Conservation (phyloP, 2,888 invertebrate species). For the Latrodectus hesperus region DNA sequence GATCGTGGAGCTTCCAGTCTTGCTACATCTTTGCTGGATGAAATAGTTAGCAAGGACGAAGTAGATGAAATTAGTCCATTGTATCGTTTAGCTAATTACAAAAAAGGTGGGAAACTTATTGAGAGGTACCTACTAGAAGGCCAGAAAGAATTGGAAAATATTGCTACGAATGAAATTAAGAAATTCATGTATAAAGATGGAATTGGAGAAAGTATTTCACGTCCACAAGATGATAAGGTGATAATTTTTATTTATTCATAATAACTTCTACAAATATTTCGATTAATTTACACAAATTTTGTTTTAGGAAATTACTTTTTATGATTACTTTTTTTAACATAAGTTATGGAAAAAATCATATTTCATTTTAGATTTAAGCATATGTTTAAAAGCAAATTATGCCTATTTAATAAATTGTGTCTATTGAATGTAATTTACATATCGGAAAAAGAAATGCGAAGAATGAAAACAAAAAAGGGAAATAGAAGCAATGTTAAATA, state of each 20-base stretch:
- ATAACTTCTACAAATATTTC: no score
- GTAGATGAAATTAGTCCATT: conserved; percentile 44
- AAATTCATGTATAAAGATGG: conserved; percentile 62
- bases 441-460: no score
- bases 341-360: no score
- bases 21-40: conserved; percentile 62
- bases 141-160: conserved; percentile 59
- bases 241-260: not conserved
- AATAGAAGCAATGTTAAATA: no score
- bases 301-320: no score
- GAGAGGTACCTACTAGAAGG: conserved; percentile 61
- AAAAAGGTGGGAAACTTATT: conserved; percentile 53
- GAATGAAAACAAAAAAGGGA: no score
- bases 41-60: conserved; percentile 66
- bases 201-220: conserved; percentile 28
- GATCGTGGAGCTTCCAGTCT: conserved; percentile 60
- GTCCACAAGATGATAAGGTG: conserved; percentile 18
- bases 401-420: no score
- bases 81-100: conserved; percentile 59
- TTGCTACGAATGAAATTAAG: conserved; percentile 46
- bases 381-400: no score
- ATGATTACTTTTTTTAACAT: no score
- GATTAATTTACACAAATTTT: no score
- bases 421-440: no score
- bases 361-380: no score